phyloP scores from a whole-genome alignment of 2,888 invertebrate genomes.

The Apamea crenata region DNA sequence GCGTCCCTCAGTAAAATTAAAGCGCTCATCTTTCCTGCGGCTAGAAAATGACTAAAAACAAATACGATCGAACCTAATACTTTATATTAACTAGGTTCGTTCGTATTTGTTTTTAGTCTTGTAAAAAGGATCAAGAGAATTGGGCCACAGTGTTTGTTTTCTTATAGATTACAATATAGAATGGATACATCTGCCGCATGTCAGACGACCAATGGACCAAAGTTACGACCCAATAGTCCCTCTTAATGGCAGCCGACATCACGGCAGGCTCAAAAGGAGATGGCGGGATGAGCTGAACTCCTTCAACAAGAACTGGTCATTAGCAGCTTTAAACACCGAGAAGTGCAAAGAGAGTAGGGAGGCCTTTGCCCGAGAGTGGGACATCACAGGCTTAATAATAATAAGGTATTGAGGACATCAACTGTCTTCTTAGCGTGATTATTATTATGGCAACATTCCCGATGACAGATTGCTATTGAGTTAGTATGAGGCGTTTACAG shows the following conservation, averaged over 20 bases:
- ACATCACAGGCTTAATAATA: too few species aligned
- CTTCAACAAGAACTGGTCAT: not conserved
- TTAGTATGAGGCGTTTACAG: slow-evolving; percentile 25
- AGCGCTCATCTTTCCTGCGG: not conserved
- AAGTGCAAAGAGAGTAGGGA: too few species aligned
- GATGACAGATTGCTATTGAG: slow-evolving; percentile 7
- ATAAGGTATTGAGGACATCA: not conserved
- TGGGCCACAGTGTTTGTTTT: not conserved
- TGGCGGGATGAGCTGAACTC: not conserved
- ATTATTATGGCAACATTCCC: not conserved
- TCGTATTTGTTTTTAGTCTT: too few species aligned
- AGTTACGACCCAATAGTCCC: not conserved
- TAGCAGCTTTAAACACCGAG: not conserved
- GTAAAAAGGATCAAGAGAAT: not conserved
- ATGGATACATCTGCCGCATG: not conserved
- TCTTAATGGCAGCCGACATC: not conserved
- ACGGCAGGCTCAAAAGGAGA: not conserved
- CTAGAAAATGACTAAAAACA: not conserved
- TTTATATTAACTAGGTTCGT: too few species aligned
- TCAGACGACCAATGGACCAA: not conserved
- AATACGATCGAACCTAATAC: too few species aligned
- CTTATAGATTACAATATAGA: not conserved
- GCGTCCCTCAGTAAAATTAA: not conserved
- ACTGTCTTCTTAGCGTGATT: not conserved
- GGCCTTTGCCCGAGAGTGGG: not conserved